These are phyloP conservation scores for Nymphalis c-album DNA, from an alignment of 2,888 invertebrate species.

Conservation along the genomic window DNA sequence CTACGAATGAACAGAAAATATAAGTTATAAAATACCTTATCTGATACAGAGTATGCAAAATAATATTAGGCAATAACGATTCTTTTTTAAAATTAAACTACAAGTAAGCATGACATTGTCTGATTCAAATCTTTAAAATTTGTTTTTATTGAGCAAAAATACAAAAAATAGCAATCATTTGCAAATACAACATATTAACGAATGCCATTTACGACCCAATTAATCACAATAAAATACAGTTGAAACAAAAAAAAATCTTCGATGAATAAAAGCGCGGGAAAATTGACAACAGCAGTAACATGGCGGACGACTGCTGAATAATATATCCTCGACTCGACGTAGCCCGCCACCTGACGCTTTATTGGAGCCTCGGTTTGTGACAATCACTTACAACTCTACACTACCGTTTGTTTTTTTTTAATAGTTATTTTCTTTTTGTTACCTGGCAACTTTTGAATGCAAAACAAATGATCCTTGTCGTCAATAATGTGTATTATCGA, in stretches of 20 bases:
- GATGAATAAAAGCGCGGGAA: slow-evolving; percentile 10
- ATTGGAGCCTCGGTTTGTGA: slow-evolving; percentile 15
- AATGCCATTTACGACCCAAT: background rate
- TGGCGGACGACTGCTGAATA: slow-evolving; percentile 16
- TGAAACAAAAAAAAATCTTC: slow-evolving; percentile 10
- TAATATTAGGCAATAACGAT: too few relatives aligned
- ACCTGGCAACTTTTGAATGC: background rate
- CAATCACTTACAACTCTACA: slow-evolving; percentile 13
- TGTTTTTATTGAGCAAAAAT: too few relatives aligned
- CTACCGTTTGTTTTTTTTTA: slow-evolving; percentile 1
- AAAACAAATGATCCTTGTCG: background rate
- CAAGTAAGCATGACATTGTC: too few relatives aligned
- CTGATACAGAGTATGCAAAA: too few relatives aligned
- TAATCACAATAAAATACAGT: background rate
- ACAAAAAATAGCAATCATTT: too few relatives aligned
- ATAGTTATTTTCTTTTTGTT: background rate
- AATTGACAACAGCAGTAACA: slow-evolving; percentile 8
- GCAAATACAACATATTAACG: background rate
- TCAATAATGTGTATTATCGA: too few relatives aligned
- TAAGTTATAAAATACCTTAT: too few relatives aligned
- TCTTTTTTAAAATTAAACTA: too few relatives aligned
- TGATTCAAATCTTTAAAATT: too few relatives aligned
- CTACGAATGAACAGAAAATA: too few relatives aligned
- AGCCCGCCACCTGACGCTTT: slow-evolving; percentile 17
- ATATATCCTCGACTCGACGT: slow-evolving; percentile 12